Evolutionary conservation across 2,113 vertebrate species (phyloP), one percentile per base, ranked within the genome.

Genomic region (Puffinus mauretanicus): DNA sequence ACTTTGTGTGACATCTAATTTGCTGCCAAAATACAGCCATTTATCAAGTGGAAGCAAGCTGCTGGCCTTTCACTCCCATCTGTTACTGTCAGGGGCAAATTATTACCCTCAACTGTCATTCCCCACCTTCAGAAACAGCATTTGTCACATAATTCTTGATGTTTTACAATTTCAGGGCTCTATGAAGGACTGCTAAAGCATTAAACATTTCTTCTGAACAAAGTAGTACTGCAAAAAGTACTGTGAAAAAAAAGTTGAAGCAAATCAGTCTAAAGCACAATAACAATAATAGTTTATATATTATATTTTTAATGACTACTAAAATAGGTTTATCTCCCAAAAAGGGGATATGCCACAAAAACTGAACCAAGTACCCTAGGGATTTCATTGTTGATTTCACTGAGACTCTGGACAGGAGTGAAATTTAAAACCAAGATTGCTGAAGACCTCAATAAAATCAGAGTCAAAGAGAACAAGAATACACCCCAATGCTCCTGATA

Each of bases 1-100:
- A 36, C 85, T 94, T 97, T 5, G 20, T 82, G 76, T 89, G 83
- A 84, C 62, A 87, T 94, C 80, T 93, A 94, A 95, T 97, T 97
- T 97, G 82, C 81, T 95, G 70, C 89, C 93, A 94, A 94, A 96
- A 51, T 83, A 75, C 46, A 81, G 42, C 64, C 62, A 93, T 87
- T 95, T 90, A 92, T 96, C 86, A 95, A 94, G 61, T 18, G 54
- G 47, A 89, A 82, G 38, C n/a, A 92, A 95, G 95, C 9, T 27
- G 51, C 19, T 94, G 93, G 65, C 76, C 88, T 96, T 96, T 94
- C 92, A 66, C 82, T 67, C 38, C 58, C 61, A 54, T 83, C 80
- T 91, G 46, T 72, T 96, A 78, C 30, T 81, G 42, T 38, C 16
- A 20, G 65, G 44, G 40, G 26, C 32, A 97, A 94, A 94, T 80